A percentile compares a stretch with the other conserved stretches of the same genome.
Conservation (phyloP, 1,140 invertebrate species). For the Armadillidium nasatum region DNA sequence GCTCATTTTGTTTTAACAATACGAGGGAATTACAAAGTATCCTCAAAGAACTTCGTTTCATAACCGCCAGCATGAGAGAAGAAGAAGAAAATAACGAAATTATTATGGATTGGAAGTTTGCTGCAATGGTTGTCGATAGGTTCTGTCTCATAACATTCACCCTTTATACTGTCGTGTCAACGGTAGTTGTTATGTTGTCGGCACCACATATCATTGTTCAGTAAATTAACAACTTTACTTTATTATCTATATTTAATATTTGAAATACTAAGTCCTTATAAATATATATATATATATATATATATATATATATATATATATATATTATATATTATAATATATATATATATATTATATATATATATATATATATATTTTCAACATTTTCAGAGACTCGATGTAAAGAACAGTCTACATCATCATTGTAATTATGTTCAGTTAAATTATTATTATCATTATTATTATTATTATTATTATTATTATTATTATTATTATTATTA, state of each 20-base stretch:
- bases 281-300: too few species aligned
- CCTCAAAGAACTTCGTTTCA: conserved; percentile 69
- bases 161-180: conserved; percentile 91
- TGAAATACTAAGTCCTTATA: too few species aligned
- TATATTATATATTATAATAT: too few species aligned
- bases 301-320: too few species aligned
- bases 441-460: too few species aligned
- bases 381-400: too few species aligned
- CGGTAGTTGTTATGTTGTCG: conserved; percentile 83
- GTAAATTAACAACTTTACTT: neutral
- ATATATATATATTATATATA: too few species aligned
- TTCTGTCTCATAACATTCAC: conserved; percentile 96
- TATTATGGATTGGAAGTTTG: conserved; percentile 98
- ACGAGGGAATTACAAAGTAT: conserved; percentile 45
- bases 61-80: conserved; percentile 83
- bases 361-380: too few species aligned
- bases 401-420: too few species aligned
- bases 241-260: neutral
- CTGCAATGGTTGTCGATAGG: conserved; percentile 96
- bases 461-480: too few species aligned
- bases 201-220: conserved; percentile 89
- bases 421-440: too few species aligned
- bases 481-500: too few species aligned
- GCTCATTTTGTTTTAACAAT: conserved; percentile 42
- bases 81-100: conserved; percentile 84